A percentile compares a stretch with the other conserved stretches of the same genome.
These are phyloP conservation scores for Sminthurides aquaticus DNA, from an alignment of 2,888 invertebrate genomes.

Conservation along the genomic window DNA sequence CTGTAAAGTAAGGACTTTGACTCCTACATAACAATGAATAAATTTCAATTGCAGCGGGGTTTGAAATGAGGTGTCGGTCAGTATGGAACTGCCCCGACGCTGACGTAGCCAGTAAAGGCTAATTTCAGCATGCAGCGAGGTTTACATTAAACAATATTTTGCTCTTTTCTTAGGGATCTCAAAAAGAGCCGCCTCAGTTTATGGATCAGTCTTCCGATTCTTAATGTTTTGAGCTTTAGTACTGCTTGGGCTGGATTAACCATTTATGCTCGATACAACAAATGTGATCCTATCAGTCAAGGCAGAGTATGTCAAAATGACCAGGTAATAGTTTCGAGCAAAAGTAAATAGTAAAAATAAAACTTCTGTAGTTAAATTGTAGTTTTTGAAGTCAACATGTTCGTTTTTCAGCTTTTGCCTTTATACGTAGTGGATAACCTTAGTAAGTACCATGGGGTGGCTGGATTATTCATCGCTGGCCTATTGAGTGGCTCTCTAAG, in stretches of 20 bases:
- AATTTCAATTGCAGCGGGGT: too few species aligned
- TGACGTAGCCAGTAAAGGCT: too few species aligned
- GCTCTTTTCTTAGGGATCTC: conserved; percentile 50
- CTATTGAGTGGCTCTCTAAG: conserved; percentile 87
- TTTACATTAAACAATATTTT: not conserved
- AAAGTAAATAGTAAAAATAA: too few species aligned
- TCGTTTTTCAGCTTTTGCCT: conserved; percentile 48
- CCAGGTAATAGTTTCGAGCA: conserved; percentile 51
- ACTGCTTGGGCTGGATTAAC: conserved; percentile 70
- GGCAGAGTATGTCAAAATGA: conserved; percentile 60
- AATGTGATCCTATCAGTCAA: conserved; percentile 69
- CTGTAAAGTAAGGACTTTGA: conserved; percentile 46
- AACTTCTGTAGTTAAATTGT: too few species aligned
- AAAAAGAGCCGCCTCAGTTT: conserved; percentile 63
- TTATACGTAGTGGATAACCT: conserved; percentile 54
- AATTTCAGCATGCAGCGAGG: not conserved
- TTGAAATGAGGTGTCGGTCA: not conserved
- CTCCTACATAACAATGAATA: too few species aligned
- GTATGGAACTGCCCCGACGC: too few species aligned
- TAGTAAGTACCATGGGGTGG: conserved; percentile 62
- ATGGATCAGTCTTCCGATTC: conserved; percentile 74
- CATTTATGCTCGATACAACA: conserved; percentile 72
- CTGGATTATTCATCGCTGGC: conserved; percentile 82
- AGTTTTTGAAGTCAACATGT: not conserved
- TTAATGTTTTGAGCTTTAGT: conserved; percentile 62